phyloP scores from a whole-genome alignment of 2,113 vertebrate genomes.

The Halcyon malimbica region DNA sequence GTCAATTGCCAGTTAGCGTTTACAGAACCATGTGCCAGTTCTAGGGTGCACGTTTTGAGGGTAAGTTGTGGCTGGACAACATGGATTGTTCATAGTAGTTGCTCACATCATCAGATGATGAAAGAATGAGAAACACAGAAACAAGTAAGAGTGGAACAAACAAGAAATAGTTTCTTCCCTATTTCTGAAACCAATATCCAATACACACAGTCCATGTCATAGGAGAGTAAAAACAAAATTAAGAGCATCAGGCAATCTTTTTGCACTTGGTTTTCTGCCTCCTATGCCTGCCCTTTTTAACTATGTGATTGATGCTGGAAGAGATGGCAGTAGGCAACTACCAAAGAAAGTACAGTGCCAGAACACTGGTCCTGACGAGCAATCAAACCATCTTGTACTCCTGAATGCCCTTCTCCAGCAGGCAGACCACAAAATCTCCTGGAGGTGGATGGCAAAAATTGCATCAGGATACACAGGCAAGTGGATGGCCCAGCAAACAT shows the following conservation, averaged over 20 bases:
- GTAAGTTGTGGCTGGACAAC: background rate
- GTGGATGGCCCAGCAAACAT: background rate
- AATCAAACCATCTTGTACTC: background rate
- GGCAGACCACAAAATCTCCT: background rate
- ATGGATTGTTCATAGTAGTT: background rate
- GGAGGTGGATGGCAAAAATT: background rate
- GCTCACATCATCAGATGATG: background rate
- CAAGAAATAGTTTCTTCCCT: background rate
- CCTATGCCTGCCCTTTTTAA: background rate
- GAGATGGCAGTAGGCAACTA: background rate
- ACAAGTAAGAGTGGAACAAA: background rate
- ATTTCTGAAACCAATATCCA: background rate
- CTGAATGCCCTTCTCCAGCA: background rate
- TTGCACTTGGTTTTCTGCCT: background rate
- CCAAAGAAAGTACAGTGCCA: background rate
- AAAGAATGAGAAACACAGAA: background rate
- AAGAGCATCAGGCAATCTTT: background rate
- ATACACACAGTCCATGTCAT: accelerated
- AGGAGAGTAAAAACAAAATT: background rate
- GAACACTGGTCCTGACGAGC: background rate
- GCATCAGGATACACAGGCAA: background rate
- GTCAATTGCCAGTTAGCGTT: background rate
- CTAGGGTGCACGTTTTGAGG: background rate
- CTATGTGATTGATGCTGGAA: background rate
- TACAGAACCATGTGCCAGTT: background rate